A percentile compares a stretch with the other conserved stretches of the same genome.
Conservation (phyloP, 2,113 vertebrate species). For the Pagrus major region DNA sequence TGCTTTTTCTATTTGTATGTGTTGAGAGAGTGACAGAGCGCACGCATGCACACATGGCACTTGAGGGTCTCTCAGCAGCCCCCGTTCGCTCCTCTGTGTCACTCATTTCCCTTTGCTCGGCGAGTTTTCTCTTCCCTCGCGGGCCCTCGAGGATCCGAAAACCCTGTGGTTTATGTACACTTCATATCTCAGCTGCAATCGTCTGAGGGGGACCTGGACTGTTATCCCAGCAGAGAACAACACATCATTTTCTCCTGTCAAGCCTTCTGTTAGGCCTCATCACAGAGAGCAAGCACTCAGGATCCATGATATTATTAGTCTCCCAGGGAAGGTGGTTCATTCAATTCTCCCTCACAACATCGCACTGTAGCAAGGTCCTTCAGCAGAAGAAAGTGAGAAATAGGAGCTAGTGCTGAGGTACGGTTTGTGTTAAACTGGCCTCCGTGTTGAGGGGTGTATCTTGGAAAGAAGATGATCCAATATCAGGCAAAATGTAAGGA, state of each 20-base stretch:
- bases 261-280: conserved; percentile 76
- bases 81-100: conserved; percentile 66
- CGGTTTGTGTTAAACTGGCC: conserved; percentile 51
- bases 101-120: conserved; percentile 66
- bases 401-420: conserved; percentile 15
- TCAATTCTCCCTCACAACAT: conserved; percentile 71
- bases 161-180: conserved; percentile 77
- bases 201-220: conserved; percentile 60
- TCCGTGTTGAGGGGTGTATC: conserved; percentile 33
- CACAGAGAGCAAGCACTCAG: conserved; percentile 77
- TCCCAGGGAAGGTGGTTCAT: conserved; percentile 76
- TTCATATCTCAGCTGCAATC: conserved; percentile 72
- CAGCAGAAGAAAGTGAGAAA: conserved; percentile 11
- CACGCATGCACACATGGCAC: conserved; percentile 29
- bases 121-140: conserved; percentile 43
- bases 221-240: conserved; percentile 78
- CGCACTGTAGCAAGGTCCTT: conserved; percentile 58
- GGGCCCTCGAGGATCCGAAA: conserved; percentile 60
- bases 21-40: conserved; percentile 48
- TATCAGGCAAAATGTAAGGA: conserved; percentile 16
- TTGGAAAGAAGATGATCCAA: conserved; percentile 52
- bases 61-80: conserved; percentile 63
- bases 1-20: conserved; percentile 62
- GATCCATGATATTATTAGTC: conserved; percentile 80
- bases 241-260: conserved; percentile 82